Evolutionary conservation across 2,888 invertebrate genomes (phyloP), one percentile per base, ranked within the genome.

Genomic region (Drosophila nigritarsus): DNA sequence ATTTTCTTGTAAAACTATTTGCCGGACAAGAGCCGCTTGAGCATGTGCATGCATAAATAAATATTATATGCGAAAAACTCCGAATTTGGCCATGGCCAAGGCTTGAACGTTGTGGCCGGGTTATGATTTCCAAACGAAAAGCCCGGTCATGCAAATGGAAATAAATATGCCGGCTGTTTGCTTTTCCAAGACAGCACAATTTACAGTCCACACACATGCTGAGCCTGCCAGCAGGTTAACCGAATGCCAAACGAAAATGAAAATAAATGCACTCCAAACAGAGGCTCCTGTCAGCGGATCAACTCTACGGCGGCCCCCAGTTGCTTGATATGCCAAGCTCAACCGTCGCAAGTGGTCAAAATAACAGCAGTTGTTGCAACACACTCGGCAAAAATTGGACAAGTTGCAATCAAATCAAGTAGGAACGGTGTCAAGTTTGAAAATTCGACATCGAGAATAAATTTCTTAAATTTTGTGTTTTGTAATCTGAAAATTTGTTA

Each of bases 151-250:
- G 75, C 87, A 83, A 84, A 89, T 75, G 73, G 68, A 73, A 78
- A 87, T 86, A 80, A 72, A 76, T 89, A 84, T 84, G 75, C 74
- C 77, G 75, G 82, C 86, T 89, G 90, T 89, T 87, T 84, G 80
- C 73, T 87, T 75, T 87, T 87, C 71, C 80, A 82, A 73, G 67
- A 71, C 67, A 73, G 80, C 82, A 87, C 85, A 89, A 89, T 85
- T 86, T 89, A 82, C 80, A 82, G 89, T 87, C 82, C 85, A 88
- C 85, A 85, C 90, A 86, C 86, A 86, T 87, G 86, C 90, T 86
- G 86, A 59, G 86, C 83, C 56, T 54, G 85, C 82, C 64, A 48
- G 79, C 72, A 74, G 82, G 75, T 69, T 68, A 64, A 51, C 65
- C 68, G 64, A 54, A 54, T 82, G 85, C 75, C 75, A 89, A 89